Base-by-base conservation (phyloP, 2,888 invertebrate genomes). In the Hirtodrosophila trivittata region DNA sequence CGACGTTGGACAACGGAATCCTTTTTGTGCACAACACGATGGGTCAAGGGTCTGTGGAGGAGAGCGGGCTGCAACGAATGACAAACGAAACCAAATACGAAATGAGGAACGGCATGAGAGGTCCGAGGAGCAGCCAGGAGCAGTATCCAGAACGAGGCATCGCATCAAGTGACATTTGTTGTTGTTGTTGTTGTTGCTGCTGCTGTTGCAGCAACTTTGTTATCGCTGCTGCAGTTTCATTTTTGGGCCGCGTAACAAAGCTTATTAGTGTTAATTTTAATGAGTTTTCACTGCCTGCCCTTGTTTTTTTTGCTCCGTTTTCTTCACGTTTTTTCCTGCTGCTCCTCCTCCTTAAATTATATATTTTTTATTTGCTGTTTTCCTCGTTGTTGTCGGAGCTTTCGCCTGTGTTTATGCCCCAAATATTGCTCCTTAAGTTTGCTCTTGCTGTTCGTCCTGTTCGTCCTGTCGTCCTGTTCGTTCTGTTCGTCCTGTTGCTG, bases 181-280 rank as follows among this genome's bases (percentile, higher is more conserved):
- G 66, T 51, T 47, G 33, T 42, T 21, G 28, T 26, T 14, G 16
- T 5, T 45, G 33, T 38, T 38, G 50, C 18, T 39, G 67, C 39
- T 43, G 54, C 33, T 62, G 51, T 25, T 42, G 73, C 73, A 45
- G 66, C 62, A 73, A 73, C 62, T 71, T 75, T 71, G 77, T 75
- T 75, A 60, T 67, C 65, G 64, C 50, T 75, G 59, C 56, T 58
- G 66, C 65, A 69, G 65, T 69, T 75, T 69, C 56, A 60, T 35
- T 75, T 64, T 75, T 65, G 59, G 73, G 59, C 62, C 66, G 69
- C 65, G 63, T 21, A 57, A 74, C 67, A 73, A 77, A 77, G 75
- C 77, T 77, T 75, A 75, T 75, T 77, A 75, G 75, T 75, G 75
- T 75, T 77, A 75, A 75, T 75, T 75, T 75, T 77, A 75, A 77